Conservation (phyloP, 2,797 vertebrate species). For the Anableps anableps region DNA sequence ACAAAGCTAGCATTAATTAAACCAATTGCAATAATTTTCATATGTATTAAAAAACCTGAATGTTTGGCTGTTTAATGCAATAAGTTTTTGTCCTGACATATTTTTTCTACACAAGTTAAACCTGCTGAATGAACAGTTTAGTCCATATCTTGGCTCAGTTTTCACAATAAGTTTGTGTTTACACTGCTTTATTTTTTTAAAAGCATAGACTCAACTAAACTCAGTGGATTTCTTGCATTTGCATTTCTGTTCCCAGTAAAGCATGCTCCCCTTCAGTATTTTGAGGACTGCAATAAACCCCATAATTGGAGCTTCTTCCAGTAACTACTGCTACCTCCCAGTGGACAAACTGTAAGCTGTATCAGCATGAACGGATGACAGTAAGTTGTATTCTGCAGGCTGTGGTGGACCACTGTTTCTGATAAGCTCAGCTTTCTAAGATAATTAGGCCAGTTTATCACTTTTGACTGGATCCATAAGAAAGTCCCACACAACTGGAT, state of each 20-base stretch:
- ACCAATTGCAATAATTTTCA: neutral
- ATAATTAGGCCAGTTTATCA: constrained; percentile 11
- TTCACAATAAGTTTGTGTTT: neutral
- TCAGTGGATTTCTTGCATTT: neutral
- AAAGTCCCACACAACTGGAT: constrained; percentile 3
- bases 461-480: constrained; percentile 10
- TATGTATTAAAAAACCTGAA: neutral
- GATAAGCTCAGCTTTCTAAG: constrained; percentile 5
- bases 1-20: neutral
- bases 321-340: constrained; percentile 1
- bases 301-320: constrained; percentile 1
- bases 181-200: neutral
- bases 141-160: neutral
- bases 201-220: neutral
- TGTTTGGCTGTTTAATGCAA: neutral
- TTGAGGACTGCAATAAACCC: neutral
- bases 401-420: neutral
- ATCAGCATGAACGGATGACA: neutral
- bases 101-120: neutral
- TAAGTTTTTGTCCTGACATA: neutral
- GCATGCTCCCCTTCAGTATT: neutral
- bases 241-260: neutral
- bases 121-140: neutral
- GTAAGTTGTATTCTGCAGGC: constrained; percentile 3
- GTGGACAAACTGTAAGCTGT: neutral